Base-by-base conservation (phyloP, 2,888 invertebrate species). In the Tiphia femorata region DNA sequence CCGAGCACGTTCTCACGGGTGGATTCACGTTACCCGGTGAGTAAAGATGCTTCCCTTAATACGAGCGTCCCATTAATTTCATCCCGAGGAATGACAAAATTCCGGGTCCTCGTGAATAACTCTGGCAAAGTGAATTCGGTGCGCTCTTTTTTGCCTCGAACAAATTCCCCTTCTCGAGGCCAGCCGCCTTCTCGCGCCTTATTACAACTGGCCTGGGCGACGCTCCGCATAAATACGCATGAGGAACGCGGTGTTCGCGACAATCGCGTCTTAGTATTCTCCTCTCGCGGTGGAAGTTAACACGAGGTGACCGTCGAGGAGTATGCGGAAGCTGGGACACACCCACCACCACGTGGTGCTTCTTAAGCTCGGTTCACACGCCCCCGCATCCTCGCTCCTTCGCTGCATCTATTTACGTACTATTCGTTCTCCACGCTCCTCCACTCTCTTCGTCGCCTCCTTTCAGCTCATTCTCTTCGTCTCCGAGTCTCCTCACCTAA, bases 1-100 rank as follows among this genome's bases (percentile, higher is more conserved):
- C 90, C 57, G 90, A 90, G 80, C 88, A 88, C 76, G 85, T 89
- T 62, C 84, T 91, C 64, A 87, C 87, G 84, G 89, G 89, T 62
- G 90, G 91, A 72, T 88, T 91, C 75, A 88, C 89, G 82, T 85
- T 91, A 79, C 90, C 90, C 82, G 91, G 91, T 91, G 84, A 86
- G 86, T 78, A n/a, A n/a, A n/a, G n/a, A n/a, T n/a, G n/a, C n/a
- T n/a, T n/a, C n/a, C n/a, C n/a, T n/a, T n/a, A n/a, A n/a, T n/a
- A n/a, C n/a, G n/a, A n/a, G n/a, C n/a, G n/a, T n/a, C n/a, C n/a
- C n/a, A n/a, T n/a, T n/a, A n/a, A n/a, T n/a, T n/a, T n/a, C n/a
- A n/a, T n/a, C n/a, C n/a, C n/a, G n/a, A n/a, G n/a, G n/a, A n/a
- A n/a, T n/a, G n/a, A n/a, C n/a, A n/a, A n/a, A n/a, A n/a, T n/a